Conservation (phyloP, 2,113 vertebrate species). For the Sus scrofa region DNA sequence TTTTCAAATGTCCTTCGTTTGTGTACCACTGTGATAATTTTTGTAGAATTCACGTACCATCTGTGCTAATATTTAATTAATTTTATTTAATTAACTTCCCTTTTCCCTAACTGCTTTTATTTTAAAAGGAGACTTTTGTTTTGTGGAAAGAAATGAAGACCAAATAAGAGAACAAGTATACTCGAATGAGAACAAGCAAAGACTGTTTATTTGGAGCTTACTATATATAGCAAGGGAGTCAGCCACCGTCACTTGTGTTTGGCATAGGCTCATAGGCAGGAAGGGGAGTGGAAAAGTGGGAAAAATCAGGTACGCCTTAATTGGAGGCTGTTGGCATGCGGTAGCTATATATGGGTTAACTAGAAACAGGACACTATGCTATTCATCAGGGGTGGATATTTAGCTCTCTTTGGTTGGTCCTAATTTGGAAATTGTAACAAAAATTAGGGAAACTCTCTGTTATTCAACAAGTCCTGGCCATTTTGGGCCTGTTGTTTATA, state of each 20-base stretch:
- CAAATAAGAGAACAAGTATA: too few relatives aligned
- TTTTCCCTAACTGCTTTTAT: constrained; percentile 43
- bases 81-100: constrained; percentile 28
- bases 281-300: neutral
- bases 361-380: neutral
- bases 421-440: neutral
- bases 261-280: neutral
- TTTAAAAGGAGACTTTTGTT: constrained; percentile 36
- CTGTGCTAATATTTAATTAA: constrained; percentile 42
- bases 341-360: neutral
- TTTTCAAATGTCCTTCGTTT: constrained; percentile 20
- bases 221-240: neutral
- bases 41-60: constrained; percentile 22
- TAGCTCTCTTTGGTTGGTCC: neutral
- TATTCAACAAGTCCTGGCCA: neutral
- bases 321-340: neutral
- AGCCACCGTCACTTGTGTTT: neutral
- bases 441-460: neutral
- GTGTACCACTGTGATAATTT: neutral
- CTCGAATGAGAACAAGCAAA: neutral
- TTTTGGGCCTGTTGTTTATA: neutral
- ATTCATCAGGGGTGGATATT: neutral
- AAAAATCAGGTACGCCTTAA: neutral
- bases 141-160: constrained; percentile 37
- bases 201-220: neutral